Percentiles rank a stretch among this genome's conserved stretches.
Conservation (phyloP, 2,113 vertebrate genomes). For the Sturnira hondurensis region DNA sequence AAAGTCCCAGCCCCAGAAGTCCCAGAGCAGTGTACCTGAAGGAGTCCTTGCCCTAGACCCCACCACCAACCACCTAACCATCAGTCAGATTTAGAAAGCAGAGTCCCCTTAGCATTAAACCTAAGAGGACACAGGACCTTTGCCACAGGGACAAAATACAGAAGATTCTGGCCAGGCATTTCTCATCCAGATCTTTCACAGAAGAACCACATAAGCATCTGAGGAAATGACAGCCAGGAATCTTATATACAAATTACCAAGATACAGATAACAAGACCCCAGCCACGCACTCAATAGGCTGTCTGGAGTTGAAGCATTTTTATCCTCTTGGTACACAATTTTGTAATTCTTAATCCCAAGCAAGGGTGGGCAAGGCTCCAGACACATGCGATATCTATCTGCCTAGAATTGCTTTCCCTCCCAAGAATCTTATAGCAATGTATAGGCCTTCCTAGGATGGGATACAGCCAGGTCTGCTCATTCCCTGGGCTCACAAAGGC, state of each 20-base stretch:
- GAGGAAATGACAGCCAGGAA: neutral
- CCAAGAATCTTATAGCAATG: neutral
- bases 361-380: constrained; percentile 32
- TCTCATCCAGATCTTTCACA: neutral
- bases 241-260: constrained; percentile 6
- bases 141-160: neutral
- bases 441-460: neutral
- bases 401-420: neutral
- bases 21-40: neutral
- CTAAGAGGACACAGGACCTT: neutral
- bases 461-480: neutral
- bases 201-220: neutral
- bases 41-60: neutral
- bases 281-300: neutral
- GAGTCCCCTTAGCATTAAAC: neutral
- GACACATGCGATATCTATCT: neutral
- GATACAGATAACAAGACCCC: constrained; percentile 3
- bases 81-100: neutral
- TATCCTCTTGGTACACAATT: neutral
- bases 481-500: neutral
- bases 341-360: neutral
- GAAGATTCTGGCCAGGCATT: neutral
- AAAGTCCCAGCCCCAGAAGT: neutral
- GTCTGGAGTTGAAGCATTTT: neutral
- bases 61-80: neutral